Conservation (phyloP, 2,888 invertebrate species). For the Piscicola geometra region DNA sequence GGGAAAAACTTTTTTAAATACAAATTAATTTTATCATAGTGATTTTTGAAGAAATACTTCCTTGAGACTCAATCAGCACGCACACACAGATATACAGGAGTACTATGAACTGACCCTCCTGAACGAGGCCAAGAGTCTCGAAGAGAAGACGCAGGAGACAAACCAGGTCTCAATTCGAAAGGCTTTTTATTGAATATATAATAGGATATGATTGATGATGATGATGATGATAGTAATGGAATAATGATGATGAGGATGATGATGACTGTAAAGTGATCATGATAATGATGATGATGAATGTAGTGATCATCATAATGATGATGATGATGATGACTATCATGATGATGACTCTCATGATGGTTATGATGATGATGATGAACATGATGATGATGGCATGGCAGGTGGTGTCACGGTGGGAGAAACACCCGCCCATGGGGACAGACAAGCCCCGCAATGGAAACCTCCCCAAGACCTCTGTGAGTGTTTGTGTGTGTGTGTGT, state of each 20-base stretch:
- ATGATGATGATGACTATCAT: neutral
- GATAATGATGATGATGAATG: too few relatives aligned
- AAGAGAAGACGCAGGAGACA: slow-evolving; percentile 34
- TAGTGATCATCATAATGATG: neutral
- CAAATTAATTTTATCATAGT: too few relatives aligned
- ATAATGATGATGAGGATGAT: too few relatives aligned
- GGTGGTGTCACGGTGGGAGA: slow-evolving; percentile 35
- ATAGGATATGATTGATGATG: too few relatives aligned
- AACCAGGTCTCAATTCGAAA: slow-evolving; percentile 17
- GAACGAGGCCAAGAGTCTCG: slow-evolving; percentile 31
- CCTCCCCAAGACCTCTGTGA: neutral
- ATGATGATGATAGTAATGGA: too few relatives aligned
- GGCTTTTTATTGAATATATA: too few relatives aligned
- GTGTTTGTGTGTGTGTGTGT: neutral
- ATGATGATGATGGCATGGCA: neutral
- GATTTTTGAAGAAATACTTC: too few relatives aligned
- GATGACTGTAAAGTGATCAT: too few relatives aligned
- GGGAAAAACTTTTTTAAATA: too few relatives aligned
- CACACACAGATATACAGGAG: slow-evolving; percentile 35
- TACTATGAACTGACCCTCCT: slow-evolving; percentile 37
- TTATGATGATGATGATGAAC: too few relatives aligned
- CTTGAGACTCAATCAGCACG: neutral
- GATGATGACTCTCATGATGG: too few relatives aligned
- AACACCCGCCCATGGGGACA: slow-evolving; percentile 27
- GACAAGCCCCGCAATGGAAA: slow-evolving; percentile 20